Evolutionary conservation across 2,888 invertebrate genomes (phyloP), one percentile per base, ranked within the genome.

Genomic region (Calliscelio sp.): DNA sequence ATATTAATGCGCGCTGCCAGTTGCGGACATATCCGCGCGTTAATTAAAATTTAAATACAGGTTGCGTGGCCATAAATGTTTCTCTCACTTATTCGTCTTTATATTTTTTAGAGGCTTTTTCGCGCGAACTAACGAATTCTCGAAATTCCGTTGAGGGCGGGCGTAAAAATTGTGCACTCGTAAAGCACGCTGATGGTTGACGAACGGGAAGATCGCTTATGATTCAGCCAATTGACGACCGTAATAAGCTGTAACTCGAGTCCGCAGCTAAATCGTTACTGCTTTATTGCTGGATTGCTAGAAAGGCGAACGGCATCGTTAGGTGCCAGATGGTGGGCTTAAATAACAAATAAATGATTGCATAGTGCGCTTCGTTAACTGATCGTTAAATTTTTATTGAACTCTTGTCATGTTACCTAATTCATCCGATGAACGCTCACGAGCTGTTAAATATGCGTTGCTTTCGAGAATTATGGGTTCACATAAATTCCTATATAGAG

Each of bases 161-260:
- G 59, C 16, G 53, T 68, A 78, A 83, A 83, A 78, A 51, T 74
- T 41, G 35, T 20, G 55, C 46, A 41, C 63, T 81, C 63, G 46
- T 75, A 70, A 75, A 70, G 63, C 38, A 53, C 75, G 46, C 10
- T 28, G 68, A 73, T 83, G 81, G 78, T 84, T 85, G 82, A 85
- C 73, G 82, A 86, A 85, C 86, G 84, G 51, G 74, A 85, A 80
- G 79, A 83, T 80, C 80, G 85, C 82, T 85, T 86, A 81, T 85
- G 84, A 86, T 87, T 86, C 83, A 79, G 74, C 80, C 86, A 86
- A 87, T 87, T 82, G 86, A 85, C 80, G 80, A 68, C 78, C 79
- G 74, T 68, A 75, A 84, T 74, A 84, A 84, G 83, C 79, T 75
- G 75, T 79, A 84, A 84, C 79, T 79, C 78, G 79, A 83, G 74